Base-by-base conservation (phyloP, 2,113 vertebrate species). In the Peromyscus californicus region DNA sequence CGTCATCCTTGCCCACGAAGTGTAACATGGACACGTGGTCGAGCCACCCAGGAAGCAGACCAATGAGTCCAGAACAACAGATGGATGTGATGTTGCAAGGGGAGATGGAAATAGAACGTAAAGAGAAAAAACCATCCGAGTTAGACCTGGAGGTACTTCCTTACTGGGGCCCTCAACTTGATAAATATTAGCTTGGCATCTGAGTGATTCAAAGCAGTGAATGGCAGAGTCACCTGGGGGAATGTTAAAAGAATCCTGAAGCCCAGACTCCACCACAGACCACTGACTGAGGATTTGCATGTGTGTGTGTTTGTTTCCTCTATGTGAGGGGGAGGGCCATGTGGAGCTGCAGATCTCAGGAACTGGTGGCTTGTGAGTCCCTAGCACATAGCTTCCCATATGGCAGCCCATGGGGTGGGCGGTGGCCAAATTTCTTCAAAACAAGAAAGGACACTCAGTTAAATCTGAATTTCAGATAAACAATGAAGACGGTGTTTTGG, bases 31-130 rank as follows among this genome's bases (percentile, higher is more conserved):
- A 51, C 29, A n/a, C 21, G 42, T 59, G 45, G 89, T 5, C 22
- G 3, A 17, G 0, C 12, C 1, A 36, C 21, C 76, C 97, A 16
- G 98, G 94, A 76, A 98, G 98, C 86, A 96, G 97, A 1, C 98
- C 99, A 0, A 69, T 99, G 97, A 99, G 99, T 82, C 99, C 99
- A 80, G 96, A 98, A 79, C 98, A 99, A 78, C 99, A 99, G 96
- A 98, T 99, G 76, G 91, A 98, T 90, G 72, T 99, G 51, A 99
- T 99, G 97, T n/a, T 93, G 48, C 98, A 97, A 9, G 90, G 98
- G 45, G 99, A 99, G 95, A 97, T 98, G 91, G 97, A 98, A 94
- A 98, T 91, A 54, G 96, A 83, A 70, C 97, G 91, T n/a, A 91
- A 11, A 94, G 97, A 98, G 97, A 79, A 42, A 39, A 89, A 96